Conservation (phyloP, 2,797 vertebrate genomes). For the Myotis planiceps region DNA sequence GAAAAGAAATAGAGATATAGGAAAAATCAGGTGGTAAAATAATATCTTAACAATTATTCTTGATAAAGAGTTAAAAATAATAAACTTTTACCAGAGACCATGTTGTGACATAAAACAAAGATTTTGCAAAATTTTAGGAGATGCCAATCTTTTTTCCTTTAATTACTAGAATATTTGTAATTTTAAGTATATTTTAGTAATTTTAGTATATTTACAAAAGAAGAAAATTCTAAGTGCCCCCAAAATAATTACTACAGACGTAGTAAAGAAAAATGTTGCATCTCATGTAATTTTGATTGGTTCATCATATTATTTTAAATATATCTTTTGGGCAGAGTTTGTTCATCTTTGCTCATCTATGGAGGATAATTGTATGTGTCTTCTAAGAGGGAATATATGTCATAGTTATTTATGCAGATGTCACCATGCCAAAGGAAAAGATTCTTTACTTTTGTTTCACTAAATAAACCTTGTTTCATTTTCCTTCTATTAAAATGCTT, state of each 20-base stretch:
- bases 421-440: not conserved
- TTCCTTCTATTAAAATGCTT: constrained; percentile 10
- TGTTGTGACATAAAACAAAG: not conserved
- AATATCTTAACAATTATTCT: not conserved
- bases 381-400: not conserved
- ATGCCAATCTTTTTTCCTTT: not conserved
- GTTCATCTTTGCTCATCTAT: not conserved
- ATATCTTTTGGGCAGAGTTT: not conserved
- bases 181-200: not conserved
- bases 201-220: not conserved
- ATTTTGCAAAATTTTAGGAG: not conserved
- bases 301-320: not conserved
- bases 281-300: not conserved
- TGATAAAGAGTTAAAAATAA: not conserved
- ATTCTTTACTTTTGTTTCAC: not conserved
- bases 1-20: not conserved
- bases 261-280: not conserved
- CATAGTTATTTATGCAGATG: not conserved
- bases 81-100: not conserved
- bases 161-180: not conserved
- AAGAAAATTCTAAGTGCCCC: not conserved
- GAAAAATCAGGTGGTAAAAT: not conserved
- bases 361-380: not conserved
- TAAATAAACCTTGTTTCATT: not conserved
- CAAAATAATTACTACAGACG: not conserved